These are phyloP conservation scores for Athalia circularis DNA, from an alignment of 2,888 invertebrate genomes.

Conservation along the genomic window DNA sequence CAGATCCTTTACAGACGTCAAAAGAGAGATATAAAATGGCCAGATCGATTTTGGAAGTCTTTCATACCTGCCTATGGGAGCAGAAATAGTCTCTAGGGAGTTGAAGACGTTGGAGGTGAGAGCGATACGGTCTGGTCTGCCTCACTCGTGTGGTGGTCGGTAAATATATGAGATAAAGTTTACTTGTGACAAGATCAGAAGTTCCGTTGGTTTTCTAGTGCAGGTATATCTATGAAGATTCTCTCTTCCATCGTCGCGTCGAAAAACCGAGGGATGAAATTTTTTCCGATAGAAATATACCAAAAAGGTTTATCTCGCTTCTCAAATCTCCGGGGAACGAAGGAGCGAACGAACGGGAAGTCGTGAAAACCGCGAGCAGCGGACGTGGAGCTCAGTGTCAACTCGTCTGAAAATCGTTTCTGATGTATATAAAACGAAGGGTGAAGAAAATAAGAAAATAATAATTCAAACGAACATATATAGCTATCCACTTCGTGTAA, in stretches of 20 bases:
- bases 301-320: slow-evolving; percentile 23
- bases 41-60: slow-evolving; percentile 20
- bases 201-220: too few relatives aligned
- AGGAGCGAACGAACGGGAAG: background rate
- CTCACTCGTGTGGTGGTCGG: too few relatives aligned
- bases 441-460: background rate
- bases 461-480: too few relatives aligned
- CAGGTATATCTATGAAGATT: background rate
- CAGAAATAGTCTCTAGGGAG: slow-evolving; percentile 2
- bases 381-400: background rate
- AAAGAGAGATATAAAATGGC: slow-evolving; percentile 7
- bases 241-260: background rate
- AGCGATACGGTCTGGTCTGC: background rate
- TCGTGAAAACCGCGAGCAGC: background rate
- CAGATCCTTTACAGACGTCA: slow-evolving; percentile 19
- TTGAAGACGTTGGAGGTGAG: background rate
- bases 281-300: background rate
- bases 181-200: too few relatives aligned
- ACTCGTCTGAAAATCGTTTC: background rate
- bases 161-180: too few relatives aligned
- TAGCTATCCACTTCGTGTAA: background rate
- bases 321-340: background rate
- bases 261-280: background rate
- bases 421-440: background rate
- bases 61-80: slow-evolving; percentile 7